Percentiles rank a stretch among this genome's conserved stretches.
Evolutionary conservation across 92 coral and sea anemone genomes (phyloP).

Genomic region (Siderastrea siderea): DNA sequence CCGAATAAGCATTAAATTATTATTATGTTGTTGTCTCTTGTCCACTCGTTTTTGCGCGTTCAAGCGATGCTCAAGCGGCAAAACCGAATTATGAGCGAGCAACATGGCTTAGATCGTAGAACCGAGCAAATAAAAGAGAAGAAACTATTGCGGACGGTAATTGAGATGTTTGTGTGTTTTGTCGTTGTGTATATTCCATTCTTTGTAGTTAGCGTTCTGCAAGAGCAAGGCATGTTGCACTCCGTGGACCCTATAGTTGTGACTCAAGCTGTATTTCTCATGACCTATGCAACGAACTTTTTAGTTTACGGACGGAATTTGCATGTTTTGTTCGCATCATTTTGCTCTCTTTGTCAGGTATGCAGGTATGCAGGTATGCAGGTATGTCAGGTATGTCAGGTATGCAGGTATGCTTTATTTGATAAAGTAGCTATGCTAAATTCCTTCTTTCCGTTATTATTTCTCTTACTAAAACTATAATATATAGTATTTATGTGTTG

Average conservation of each 20-base stretch:
- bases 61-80: slow-evolving; percentile 1
- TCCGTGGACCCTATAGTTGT: not conserved
- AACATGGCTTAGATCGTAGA: not conserved
- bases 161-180: slow-evolving; percentile 5
- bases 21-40: too few relatives aligned
- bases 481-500: too few relatives aligned
- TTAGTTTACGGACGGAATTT: slow-evolving; percentile 3
- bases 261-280: not conserved
- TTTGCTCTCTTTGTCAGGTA: not conserved
- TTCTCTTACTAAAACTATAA: too few relatives aligned
- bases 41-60: not conserved
- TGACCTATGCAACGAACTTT: not conserved
- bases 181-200: not conserved
- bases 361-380: too few relatives aligned
- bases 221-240: not conserved
- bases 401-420: too few relatives aligned
- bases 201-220: not conserved
- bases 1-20: too few relatives aligned
- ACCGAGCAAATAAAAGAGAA: not conserved
- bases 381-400: too few relatives aligned
- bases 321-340: not conserved
- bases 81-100: not conserved
- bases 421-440: too few relatives aligned
- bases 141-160: not conserved
- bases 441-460: too few relatives aligned